phyloP scores from a whole-genome alignment of 1,140 invertebrate species.

The Aphaenogaster ashmeadi region DNA sequence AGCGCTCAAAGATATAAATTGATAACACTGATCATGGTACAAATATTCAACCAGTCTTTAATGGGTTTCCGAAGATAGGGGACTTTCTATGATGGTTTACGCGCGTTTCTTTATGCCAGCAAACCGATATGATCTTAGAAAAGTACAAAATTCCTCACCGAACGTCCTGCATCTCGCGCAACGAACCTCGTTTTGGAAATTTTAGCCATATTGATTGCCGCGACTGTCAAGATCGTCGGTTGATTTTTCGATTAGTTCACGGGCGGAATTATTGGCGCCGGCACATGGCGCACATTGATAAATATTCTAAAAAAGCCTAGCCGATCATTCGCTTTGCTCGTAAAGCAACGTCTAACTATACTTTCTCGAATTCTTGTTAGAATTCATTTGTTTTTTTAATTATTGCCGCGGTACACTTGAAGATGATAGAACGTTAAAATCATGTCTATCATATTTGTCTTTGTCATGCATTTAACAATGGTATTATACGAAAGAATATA shows the following conservation, averaged over 20 bases:
- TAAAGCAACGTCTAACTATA: slow-evolving; percentile 66
- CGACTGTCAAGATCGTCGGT: slow-evolving; percentile 54
- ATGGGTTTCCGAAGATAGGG: slow-evolving; percentile 65
- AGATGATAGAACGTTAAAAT: slow-evolving; percentile 61
- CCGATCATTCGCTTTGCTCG: slow-evolving; percentile 70
- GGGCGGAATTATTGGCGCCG: slow-evolving; percentile 26
- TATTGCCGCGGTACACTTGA: slow-evolving; percentile 62
- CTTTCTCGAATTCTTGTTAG: slow-evolving; percentile 56
- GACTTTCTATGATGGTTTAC: slow-evolving; percentile 61
- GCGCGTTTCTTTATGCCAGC: slow-evolving; percentile 68
- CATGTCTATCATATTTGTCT: slow-evolving; percentile 50
- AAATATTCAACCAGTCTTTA: slow-evolving; percentile 78
- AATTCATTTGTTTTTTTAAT: slow-evolving; percentile 59
- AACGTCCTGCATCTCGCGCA: slow-evolving; percentile 76
- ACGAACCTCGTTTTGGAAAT: slow-evolving; percentile 72
- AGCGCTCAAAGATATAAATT: slow-evolving; percentile 86
- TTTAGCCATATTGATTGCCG: slow-evolving; percentile 53
- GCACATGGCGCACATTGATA: slow-evolving; percentile 44
- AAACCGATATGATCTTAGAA: slow-evolving; percentile 78
- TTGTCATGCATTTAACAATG: slow-evolving; percentile 61
- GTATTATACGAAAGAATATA: slow-evolving; percentile 47
- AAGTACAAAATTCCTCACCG: slow-evolving; percentile 82
- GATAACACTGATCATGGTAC: slow-evolving; percentile 81
- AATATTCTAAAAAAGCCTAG: slow-evolving; percentile 79
- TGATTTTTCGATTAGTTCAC: slow-evolving; percentile 66